Percentiles rank a stretch among this genome's conserved stretches.
Evolutionary conservation across 2,113 vertebrate species (phyloP).

Genomic region (Corythoichthys haematopterus): DNA sequence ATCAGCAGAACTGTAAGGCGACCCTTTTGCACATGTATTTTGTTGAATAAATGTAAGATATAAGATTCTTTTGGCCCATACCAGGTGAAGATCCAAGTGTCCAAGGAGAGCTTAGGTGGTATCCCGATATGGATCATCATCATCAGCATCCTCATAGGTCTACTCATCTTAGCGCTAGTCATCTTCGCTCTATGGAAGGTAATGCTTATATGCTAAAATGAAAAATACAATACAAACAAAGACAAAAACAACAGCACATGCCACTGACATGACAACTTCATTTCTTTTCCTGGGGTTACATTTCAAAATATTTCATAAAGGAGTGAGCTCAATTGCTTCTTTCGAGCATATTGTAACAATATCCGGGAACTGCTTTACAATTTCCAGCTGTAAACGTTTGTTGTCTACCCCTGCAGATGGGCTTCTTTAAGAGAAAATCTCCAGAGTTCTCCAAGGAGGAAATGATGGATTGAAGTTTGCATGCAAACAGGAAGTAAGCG

Average conservation of each 20-base stretch:
- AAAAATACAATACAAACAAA: not conserved
- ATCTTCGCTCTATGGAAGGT: conserved; percentile 96
- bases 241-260: too few species aligned
- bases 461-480: conserved; percentile 53
- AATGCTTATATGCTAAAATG: conserved; percentile 29
- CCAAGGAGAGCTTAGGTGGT: conserved; percentile 79
- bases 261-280: not conserved
- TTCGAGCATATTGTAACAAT: not conserved
- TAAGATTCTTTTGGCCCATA: not conserved
- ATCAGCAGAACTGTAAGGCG: conserved; percentile 75
- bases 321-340: not conserved
- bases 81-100: conserved; percentile 85
- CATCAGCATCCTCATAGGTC: conserved; percentile 85
- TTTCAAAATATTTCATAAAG: not conserved
- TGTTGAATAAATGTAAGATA: not conserved
- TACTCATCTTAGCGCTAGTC: conserved; percentile 87
- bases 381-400: not conserved
- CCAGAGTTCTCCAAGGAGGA: conserved; percentile 70
- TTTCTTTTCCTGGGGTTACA: not conserved
- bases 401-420: conserved; percentile 55
- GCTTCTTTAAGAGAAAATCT: conserved; percentile 77
- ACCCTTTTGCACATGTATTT: not conserved
- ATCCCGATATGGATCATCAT: conserved; percentile 94
- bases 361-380: not conserved
- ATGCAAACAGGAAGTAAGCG: conserved; percentile 17